Conservation (phyloP, 1,140 invertebrate species). For the Amyelois transitella region DNA sequence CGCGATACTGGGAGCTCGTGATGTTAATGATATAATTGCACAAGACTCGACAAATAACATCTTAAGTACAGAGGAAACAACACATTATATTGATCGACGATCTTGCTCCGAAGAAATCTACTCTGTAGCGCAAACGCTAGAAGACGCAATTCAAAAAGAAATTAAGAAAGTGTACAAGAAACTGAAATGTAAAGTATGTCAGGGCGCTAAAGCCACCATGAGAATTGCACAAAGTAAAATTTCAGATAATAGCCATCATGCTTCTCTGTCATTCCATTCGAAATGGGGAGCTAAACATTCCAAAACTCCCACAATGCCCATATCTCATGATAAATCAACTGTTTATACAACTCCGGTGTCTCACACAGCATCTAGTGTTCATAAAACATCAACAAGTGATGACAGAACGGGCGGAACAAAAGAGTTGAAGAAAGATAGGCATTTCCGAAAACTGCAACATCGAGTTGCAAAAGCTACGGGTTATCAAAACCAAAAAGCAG, state of each 20-base stretch:
- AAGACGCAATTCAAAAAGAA: slow-evolving; percentile 35
- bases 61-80: background rate
- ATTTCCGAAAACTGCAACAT: no score
- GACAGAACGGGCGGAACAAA: no score
- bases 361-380: background rate
- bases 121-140: slow-evolving; percentile 26
- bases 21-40: background rate
- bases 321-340: background rate
- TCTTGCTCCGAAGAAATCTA: slow-evolving; percentile 32
- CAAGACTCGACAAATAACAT: background rate
- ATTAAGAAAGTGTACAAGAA: slow-evolving; percentile 38
- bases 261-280: no score
- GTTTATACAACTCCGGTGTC: background rate
- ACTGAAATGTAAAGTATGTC: slow-evolving; percentile 35
- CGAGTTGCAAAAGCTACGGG: no score
- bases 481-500: no score
- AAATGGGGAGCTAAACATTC: no score
- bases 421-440: no score
- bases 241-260: no score
- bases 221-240: background rate
- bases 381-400: background rate
- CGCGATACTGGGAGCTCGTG: background rate
- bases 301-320: no score
- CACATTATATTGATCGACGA: slow-evolving; percentile 14
- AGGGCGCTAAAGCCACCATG: no score